These are phyloP conservation scores for Bradypodion ventrale DNA, from an alignment of 2,797 vertebrate genomes.

Conservation along the genomic window DNA sequence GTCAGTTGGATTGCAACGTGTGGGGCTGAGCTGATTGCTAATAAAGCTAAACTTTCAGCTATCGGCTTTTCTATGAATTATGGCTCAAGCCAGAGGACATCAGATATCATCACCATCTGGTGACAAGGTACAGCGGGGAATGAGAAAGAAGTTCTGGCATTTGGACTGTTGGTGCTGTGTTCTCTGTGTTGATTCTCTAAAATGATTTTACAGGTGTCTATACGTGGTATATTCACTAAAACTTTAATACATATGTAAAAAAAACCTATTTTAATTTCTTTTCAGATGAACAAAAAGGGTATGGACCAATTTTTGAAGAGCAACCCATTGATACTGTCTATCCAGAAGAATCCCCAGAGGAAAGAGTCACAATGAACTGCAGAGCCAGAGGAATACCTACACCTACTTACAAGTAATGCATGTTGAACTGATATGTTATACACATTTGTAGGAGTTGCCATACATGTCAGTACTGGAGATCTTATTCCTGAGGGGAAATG, in stretches of 20 bases:
- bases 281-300: slow-evolving; percentile 87
- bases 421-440: background rate
- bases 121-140: slow-evolving; percentile 8
- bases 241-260: background rate
- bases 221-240: background rate
- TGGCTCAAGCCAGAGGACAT: background rate
- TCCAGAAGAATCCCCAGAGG: slow-evolving; percentile 93
- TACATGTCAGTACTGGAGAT: background rate
- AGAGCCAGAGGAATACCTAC: slow-evolving; percentile 87
- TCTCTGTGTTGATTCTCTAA: slow-evolving; percentile 21
- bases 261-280: slow-evolving; percentile 38
- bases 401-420: slow-evolving; percentile 90
- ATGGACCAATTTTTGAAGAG: slow-evolving; percentile 96
- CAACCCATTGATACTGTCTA: slow-evolving; percentile 95
- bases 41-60: background rate
- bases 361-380: slow-evolving; percentile 92
- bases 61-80: background rate
- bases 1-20: background rate
- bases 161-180: fast-evolving
- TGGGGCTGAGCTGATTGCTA: background rate
- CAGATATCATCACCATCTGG: slow-evolving; percentile 16
- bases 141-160: background rate
- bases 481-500: background rate
- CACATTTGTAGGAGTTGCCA: background rate
- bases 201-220: background rate